Evolutionary conservation across 2,888 invertebrate genomes (phyloP), one percentile per base, ranked within the genome.

Genomic region (Tipula lateralis): DNA sequence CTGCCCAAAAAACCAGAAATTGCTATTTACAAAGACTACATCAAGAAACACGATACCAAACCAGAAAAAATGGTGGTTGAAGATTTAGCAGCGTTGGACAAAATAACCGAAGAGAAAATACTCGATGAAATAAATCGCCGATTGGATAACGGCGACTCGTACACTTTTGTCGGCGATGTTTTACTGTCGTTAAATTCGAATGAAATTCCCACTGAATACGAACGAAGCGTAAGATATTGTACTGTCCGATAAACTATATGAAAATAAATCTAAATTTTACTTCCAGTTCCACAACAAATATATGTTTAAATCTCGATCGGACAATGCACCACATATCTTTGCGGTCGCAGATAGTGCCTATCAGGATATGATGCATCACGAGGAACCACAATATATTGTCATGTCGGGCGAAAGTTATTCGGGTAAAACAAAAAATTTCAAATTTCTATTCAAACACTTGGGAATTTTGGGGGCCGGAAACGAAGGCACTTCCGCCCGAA

Each of bases 331-430:
- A 0, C 98, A 98, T 88, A 95, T 97, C 87, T 98, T 95, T 89
- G 93, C 96, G 2, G 94, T 97, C 29, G 97, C 96, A 9, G 97
- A 97, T 88, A 94, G 95, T 86, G 96, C 97, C 39, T 97, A 95
- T 89, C 97, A 97, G 91, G 95, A 97, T 88, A 96, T 96, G 90
- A 90, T 97, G 86, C 98, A 98, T 89, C 96, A 97, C 89, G 94
- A 95, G 87, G 94, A 94, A 87, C 94, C 95, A 1, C 97, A 98
- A 89, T 95, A 96, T 89, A 94, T 98, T 85, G 92, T 98, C 4
- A 93, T 98, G 86, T 94, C 96, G 80, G 98, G 98, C 0, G 98
- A 98, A 91, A 96, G 95, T 86, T 95, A 95, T 88, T 95, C 97
- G 0, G 98, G 98, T 0, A 98, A 98, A 91, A 96, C 97, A 0